Evolutionary conservation across 2,888 invertebrate genomes (phyloP), one percentile per base, ranked within the genome.

Genomic region (Odontomyia ornata): DNA sequence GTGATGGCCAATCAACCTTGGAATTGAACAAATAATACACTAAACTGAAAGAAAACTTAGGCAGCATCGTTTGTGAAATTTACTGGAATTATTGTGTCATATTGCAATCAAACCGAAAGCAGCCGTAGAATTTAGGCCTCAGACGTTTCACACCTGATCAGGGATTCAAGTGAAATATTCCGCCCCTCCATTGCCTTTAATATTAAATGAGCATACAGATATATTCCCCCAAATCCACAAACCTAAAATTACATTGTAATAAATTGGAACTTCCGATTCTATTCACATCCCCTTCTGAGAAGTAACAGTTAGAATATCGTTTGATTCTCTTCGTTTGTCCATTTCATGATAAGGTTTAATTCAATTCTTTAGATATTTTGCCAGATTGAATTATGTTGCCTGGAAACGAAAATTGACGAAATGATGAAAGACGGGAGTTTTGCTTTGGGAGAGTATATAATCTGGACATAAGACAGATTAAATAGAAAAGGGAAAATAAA

Each of bases 401-500:
- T n/a, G 60, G 23, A 5, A 23, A 9, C 60, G 60, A 23, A 60
- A 60, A 60, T 21, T 23, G 60, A 60, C 21, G 23, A 60, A 60
- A 60, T 60, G 60, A 60, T 60, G 23, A 60, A 60, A 60, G 60
- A 13, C 43, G 43, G 7, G n/a, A n/a, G n/a, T n/a, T n/a, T n/a
- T n/a, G n/a, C n/a, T n/a, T n/a, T n/a, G n/a, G n/a, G n/a, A n/a
- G n/a, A n/a, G n/a, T n/a, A n/a, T n/a, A n/a, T n/a, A n/a, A n/a
- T n/a, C n/a, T n/a, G n/a, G n/a, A n/a, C n/a, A n/a, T n/a, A n/a
- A n/a, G n/a, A n/a, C n/a, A n/a, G n/a, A n/a, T n/a, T n/a, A n/a
- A n/a, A n/a, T n/a, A n/a, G n/a, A n/a, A n/a, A n/a, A n/a, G n/a
- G n/a, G n/a, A n/a, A n/a, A n/a, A n/a, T n/a, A n/a, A n/a, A n/a